phyloP scores from a whole-genome alignment of 2,113 vertebrate genomes.

The Sorex fumeus region DNA sequence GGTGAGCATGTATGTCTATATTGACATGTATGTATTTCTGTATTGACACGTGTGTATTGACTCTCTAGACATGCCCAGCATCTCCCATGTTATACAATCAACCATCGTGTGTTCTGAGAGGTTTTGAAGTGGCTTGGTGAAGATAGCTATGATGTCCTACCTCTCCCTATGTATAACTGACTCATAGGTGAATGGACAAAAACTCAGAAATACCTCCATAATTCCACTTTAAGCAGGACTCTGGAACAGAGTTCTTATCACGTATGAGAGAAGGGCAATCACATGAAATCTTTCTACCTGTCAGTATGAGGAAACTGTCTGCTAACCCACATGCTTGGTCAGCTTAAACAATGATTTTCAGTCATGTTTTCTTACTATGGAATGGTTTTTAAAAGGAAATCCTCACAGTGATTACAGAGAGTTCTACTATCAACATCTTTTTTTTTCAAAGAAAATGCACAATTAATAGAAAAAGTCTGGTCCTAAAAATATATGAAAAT shows the following conservation, averaged over 20 bases:
- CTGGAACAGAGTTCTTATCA: neutral
- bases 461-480: neutral
- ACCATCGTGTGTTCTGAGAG: neutral
- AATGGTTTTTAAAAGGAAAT: slow-evolving; percentile 17
- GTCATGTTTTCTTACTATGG: slow-evolving; percentile 11
- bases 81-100: neutral
- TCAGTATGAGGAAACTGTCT: neutral
- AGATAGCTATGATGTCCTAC: neutral
- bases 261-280: neutral
- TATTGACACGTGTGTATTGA: too few relatives aligned
- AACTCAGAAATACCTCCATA: neutral
- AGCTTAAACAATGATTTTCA: slow-evolving; percentile 33
- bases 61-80: too few relatives aligned
- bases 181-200: slow-evolving; percentile 38
- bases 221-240: neutral
- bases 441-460: neutral
- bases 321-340: neutral
- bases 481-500: neutral
- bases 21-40: too few relatives aligned
- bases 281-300: neutral
- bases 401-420: neutral
- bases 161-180: neutral
- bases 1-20: too few relatives aligned
- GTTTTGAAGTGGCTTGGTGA: slow-evolving; percentile 13
- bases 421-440: neutral